These are phyloP conservation scores for Xiphorhynchus elegans DNA, from an alignment of 2,113 vertebrate species.

Conservation along the genomic window DNA sequence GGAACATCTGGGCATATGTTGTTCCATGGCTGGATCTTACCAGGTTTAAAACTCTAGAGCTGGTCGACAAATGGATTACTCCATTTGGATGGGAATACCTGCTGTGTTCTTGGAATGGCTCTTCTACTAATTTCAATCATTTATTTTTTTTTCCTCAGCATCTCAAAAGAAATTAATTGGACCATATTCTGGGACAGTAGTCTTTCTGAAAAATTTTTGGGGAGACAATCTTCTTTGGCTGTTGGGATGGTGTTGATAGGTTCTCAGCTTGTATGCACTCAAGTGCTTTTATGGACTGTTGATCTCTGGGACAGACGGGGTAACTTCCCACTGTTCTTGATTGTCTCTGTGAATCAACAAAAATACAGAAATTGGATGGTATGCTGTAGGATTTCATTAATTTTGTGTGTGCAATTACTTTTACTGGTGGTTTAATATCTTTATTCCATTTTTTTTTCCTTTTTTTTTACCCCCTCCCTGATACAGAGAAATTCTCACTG, in stretches of 20 bases:
- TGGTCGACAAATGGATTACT: neutral
- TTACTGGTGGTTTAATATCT: neutral
- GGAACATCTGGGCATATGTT: neutral
- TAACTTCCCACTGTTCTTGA: neutral
- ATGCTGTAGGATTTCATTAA: neutral
- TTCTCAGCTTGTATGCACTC: neutral
- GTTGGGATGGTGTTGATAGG: neutral
- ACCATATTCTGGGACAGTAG: neutral
- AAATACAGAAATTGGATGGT: neutral
- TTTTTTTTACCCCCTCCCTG: too few relatives aligned
- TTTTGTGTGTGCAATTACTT: neutral
- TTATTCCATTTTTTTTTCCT: neutral
- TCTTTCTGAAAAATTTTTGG: neutral
- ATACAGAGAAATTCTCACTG: neutral
- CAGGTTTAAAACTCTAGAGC: neutral
- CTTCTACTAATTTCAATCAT: neutral
- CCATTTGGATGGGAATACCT: neutral
- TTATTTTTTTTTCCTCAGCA: neutral
- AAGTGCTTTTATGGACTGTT: neutral
- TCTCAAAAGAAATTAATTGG: neutral
- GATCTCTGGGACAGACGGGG: neutral
- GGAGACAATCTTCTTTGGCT: neutral
- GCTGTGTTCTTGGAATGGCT: neutral
- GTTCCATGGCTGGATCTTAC: neutral
- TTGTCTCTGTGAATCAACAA: neutral